Conservation (phyloP, 2,888 invertebrate genomes). For the Lasioglossum calceatum region DNA sequence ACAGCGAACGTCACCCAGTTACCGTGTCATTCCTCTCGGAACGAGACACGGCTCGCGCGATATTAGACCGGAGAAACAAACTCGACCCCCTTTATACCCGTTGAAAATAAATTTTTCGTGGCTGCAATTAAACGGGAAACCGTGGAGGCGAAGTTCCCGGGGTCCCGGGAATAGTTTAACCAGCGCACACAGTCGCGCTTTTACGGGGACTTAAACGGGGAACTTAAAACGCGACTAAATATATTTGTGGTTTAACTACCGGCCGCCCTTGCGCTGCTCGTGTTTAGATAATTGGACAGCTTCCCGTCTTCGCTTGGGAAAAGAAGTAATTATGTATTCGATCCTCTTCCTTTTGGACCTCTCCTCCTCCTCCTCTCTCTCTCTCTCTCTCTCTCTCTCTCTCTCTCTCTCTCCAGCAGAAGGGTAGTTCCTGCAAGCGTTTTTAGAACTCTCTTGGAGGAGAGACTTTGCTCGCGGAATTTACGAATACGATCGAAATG, state of each 20-base stretch:
- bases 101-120: slow-evolving; percentile 20
- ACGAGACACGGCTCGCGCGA: background rate
- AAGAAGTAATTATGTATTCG: background rate
- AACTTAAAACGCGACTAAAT: slow-evolving; percentile 3
- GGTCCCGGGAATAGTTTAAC: slow-evolving; percentile 16
- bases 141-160: slow-evolving; percentile 3
- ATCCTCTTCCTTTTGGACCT: too few relatives aligned
- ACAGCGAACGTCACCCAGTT: slow-evolving; percentile 24
- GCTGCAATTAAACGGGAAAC: slow-evolving; percentile 36
- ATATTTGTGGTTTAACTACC: slow-evolving; percentile 4
- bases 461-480: background rate
- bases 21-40: background rate
- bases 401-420: too few relatives aligned
- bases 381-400: too few relatives aligned
- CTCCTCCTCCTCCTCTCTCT: too few relatives aligned
- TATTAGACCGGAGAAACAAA: slow-evolving; percentile 16
- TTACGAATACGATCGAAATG: background rate
- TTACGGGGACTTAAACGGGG: background rate
- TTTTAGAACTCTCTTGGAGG: background rate
- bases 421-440: background rate
- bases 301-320: background rate
- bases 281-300: slow-evolving; percentile 9
- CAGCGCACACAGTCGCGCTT: slow-evolving; percentile 3
- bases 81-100: background rate
- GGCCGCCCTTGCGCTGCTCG: background rate